Base-by-base conservation (phyloP, 2,888 invertebrate genomes). In the Microctonus brassicae region DNA sequence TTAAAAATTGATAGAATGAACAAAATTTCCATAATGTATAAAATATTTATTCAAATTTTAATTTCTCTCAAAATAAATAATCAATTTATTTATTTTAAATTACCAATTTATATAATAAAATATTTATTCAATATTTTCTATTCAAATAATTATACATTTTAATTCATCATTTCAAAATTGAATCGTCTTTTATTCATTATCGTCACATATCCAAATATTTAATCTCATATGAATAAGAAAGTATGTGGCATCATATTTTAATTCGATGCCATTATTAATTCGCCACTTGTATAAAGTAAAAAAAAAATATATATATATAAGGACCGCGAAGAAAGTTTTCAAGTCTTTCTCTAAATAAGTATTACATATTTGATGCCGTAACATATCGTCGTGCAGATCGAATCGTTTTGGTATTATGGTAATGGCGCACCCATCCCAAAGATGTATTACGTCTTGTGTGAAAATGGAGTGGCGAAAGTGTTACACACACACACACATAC, bases 301-400 rank as follows among this genome's bases (percentile, higher is more conserved):
- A n/a, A n/a, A n/a, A 24, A 13, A 13, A n/a, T 3, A n/a, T n/a
- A n/a, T n/a, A n/a, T n/a, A n/a, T n/a, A 13, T 3, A 24, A 26
- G 24, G 57, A 62, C 53, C 66, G 9, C 33, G 26, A 69, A 58
- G 73, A 73, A 69, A 69, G 69, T 66, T 70, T 68, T 58, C 7
- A 60, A 22, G 60, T 22, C 68, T 75, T 47, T n/a, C 26, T 34
- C 39, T 67, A 34, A 24, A n/a, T 52, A 47, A 47, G 22, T 20
- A 64, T 53, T 64, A 34, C 24, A 53, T 22, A 47, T 53, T 26
- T 53, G 29, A 17, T 64, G 52, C 64, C 22, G 64, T 53, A 53
- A 64, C 22, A 63, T 20, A n/a, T 7, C 47, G 47, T 17, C 47
- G 47, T 4, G 17, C 47, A 22, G 36, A 39, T 29, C 47, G 29